Percentiles rank a stretch among this genome's conserved stretches.
phyloP scores from a whole-genome alignment of 2,888 invertebrate species.

The Cryptocheilus praepositus region DNA sequence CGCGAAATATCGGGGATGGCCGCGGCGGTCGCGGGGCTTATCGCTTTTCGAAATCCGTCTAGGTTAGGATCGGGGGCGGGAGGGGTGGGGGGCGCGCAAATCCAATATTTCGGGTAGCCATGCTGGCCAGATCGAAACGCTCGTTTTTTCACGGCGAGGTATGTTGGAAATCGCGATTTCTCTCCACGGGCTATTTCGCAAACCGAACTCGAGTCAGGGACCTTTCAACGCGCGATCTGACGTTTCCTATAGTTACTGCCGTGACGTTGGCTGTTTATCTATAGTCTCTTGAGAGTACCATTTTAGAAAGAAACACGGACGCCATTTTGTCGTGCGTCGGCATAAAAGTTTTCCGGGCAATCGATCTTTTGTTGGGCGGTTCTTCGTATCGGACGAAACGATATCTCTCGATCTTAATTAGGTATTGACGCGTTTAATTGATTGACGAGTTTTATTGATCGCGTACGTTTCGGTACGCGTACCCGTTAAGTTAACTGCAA shows the following conservation, averaged over 20 bases:
- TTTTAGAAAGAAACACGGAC: slow-evolving; percentile 41
- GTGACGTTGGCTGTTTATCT: no score
- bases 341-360: no score
- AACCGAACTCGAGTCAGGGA: no score
- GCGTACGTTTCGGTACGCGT: no score
- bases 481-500: no score
- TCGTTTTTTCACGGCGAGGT: slow-evolving; percentile 18
- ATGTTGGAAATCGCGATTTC: background rate
- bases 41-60: slow-evolving; percentile 15
- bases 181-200: no score
- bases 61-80: background rate
- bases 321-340: slow-evolving; percentile 50
- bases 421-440: no score
- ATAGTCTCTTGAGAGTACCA: slow-evolving; percentile 32
- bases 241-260: background rate
- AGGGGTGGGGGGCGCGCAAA: slow-evolving; percentile 34
- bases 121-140: slow-evolving; percentile 8
- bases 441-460: no score
- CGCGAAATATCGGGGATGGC: no score
- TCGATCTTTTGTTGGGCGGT: no score
- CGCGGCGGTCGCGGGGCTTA: background rate
- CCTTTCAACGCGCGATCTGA: background rate
- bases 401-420: no score
- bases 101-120: slow-evolving; percentile 30
- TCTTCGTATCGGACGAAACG: no score